Evolutionary conservation across 2,113 vertebrate species (phyloP).

Genomic region (Phylloscopus whistleri): DNA sequence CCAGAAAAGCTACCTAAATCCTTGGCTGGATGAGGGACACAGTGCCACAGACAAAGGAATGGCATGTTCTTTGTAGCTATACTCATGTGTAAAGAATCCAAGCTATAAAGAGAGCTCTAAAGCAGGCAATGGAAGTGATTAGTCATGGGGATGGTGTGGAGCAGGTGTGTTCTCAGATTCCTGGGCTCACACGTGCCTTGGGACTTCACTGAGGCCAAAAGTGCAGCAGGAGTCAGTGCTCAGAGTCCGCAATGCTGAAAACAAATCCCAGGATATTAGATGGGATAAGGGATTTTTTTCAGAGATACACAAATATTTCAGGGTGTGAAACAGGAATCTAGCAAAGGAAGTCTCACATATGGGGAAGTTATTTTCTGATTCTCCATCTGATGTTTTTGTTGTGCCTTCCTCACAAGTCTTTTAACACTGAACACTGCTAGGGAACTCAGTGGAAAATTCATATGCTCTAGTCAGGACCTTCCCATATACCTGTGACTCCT

Average conservation of each 20-base stretch:
- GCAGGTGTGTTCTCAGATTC: background rate
- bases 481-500: background rate
- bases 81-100: background rate
- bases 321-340: background rate
- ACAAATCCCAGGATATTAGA: background rate
- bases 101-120: background rate
- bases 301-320: background rate
- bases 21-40: background rate
- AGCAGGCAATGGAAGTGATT: background rate
- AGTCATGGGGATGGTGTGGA: background rate
- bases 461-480: background rate
- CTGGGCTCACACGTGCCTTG: accelerated
- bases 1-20: background rate
- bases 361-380: background rate
- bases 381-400: background rate
- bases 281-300: background rate
- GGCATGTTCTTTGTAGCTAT: background rate
- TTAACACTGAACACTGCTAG: background rate
- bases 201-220: background rate
- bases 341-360: background rate
- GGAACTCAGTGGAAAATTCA: background rate
- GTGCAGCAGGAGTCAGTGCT: background rate
- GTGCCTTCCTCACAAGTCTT: background rate
- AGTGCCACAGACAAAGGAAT: background rate
- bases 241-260: background rate